Percentiles rank a stretch among this genome's conserved stretches.
Evolutionary conservation across 2,888 invertebrate genomes (phyloP).

Genomic region (Lasioglossum lativentre): DNA sequence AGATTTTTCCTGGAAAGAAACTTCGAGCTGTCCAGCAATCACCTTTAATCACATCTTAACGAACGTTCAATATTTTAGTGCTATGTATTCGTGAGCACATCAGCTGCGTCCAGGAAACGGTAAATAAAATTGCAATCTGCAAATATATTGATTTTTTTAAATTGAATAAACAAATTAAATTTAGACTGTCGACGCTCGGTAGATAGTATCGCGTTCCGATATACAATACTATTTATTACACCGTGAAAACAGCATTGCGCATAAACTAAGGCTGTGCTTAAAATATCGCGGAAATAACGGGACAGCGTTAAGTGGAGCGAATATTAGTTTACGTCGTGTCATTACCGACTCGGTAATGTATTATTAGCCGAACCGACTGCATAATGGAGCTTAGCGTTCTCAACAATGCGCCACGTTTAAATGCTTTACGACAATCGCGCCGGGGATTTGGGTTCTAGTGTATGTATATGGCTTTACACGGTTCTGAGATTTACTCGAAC

Average conservation of each 20-base stretch:
- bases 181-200: no score
- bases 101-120: no score
- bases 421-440: constrained; percentile 18
- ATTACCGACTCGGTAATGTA: constrained; percentile 57
- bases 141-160: no score
- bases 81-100: no score
- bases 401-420: constrained; percentile 38
- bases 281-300: constrained; percentile 33
- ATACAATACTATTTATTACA: no score
- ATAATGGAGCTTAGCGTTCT: constrained; percentile 51
- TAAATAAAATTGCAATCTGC: no score
- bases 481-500: constrained; percentile 8
- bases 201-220: not conserved
- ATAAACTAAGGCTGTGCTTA: constrained; percentile 9
- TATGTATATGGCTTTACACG: not conserved
- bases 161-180: no score
- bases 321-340: constrained; percentile 57
- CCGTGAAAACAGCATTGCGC: not conserved
- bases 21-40: no score
- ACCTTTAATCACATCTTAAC: no score
- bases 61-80: no score
- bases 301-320: constrained; percentile 47
- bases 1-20: not conserved
- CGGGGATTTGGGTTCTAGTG: not conserved
- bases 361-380: constrained; percentile 53